These are phyloP conservation scores for Pangasius macronema DNA, from an alignment of 2,797 vertebrate species.

Conservation along the genomic window DNA sequence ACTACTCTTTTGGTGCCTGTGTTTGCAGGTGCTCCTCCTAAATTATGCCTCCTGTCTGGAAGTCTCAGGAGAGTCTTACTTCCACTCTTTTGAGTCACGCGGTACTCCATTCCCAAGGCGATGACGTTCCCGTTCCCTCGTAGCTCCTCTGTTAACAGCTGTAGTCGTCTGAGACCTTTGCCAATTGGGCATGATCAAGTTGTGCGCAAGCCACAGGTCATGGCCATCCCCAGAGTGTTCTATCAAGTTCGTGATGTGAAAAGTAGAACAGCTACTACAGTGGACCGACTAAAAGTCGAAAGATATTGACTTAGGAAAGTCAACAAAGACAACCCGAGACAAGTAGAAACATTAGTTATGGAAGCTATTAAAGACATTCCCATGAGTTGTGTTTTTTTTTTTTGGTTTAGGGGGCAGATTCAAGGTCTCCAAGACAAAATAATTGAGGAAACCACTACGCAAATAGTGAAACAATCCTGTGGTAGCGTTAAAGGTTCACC, in stretches of 20 bases:
- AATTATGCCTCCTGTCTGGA: background rate
- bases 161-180: background rate
- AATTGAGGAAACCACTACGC: conserved; percentile 33
- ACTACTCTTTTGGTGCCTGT: background rate
- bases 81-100: conserved; percentile 2
- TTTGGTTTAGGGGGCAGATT: conserved; percentile 17
- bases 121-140: background rate
- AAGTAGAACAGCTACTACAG: too few relatives aligned
- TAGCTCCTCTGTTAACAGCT: conserved; percentile 28
- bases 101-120: background rate
- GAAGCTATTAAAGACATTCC: conserved; percentile 42
- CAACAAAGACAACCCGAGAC: too few relatives aligned
- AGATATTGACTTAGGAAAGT: too few relatives aligned
- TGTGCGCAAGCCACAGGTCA: conserved; percentile 38
- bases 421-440: conserved; percentile 27
- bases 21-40: background rate
- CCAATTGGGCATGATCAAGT: background rate
- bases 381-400: background rate
- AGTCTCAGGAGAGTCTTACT: background rate
- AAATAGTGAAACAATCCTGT: conserved; percentile 28
- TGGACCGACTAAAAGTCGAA: too few relatives aligned
- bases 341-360: conserved; percentile 27
- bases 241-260: conserved; percentile 7
- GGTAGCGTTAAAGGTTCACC: conserved; percentile 25
- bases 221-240: background rate